Evolutionary conservation across 2,797 vertebrate genomes (phyloP), one percentile per base, ranked within the genome.

Genomic region (Semotilus atromaculatus): DNA sequence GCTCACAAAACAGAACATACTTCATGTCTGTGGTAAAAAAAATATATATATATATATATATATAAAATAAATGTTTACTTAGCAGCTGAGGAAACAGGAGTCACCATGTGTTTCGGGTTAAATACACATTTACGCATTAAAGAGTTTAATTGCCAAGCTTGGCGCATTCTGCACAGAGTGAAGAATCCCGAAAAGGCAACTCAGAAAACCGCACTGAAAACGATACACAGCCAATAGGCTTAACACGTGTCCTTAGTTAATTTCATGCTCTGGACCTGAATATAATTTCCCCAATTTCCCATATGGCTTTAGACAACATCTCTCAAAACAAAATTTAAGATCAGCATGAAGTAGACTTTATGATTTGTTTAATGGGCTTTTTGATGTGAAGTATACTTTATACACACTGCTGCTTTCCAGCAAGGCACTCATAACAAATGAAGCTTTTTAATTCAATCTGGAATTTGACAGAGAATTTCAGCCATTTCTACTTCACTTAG

Each of bases 281-380:
- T 97, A 96, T 95, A 95, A 96, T 96, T 97, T 96, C 92, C 93
- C 43, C 95, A 95, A 96, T 97, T 97, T 97, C 96, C 96, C 93
- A 92, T 92, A 94, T 93, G 96, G 96, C 95, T 95, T 89, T 92
- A 95, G 93, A 97, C 96, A 97, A 96, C 90, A 87, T 90, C 92
- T 92, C 92, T 94, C 94, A 90, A 85, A 92, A 93, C 92, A 96
- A 94, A 96, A 95, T 88, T 94, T 94, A 94, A 95, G 93, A 93
- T 91, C 92, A 92, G 91, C 88, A 81, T 86, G 90, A 95, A 95
- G 90, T 88, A 88, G 85, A 93, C 92, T 96, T 96, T 95, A 95
- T 92, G 92, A 94, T 91, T 94, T 94, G 93, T 92, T 96, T 96
- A 95, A 95, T 88, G 92, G 94, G 89, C 94, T 91, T 93, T 95